phyloP scores from a whole-genome alignment of 2,797 vertebrate genomes.

The Loris lydekkerianus region DNA sequence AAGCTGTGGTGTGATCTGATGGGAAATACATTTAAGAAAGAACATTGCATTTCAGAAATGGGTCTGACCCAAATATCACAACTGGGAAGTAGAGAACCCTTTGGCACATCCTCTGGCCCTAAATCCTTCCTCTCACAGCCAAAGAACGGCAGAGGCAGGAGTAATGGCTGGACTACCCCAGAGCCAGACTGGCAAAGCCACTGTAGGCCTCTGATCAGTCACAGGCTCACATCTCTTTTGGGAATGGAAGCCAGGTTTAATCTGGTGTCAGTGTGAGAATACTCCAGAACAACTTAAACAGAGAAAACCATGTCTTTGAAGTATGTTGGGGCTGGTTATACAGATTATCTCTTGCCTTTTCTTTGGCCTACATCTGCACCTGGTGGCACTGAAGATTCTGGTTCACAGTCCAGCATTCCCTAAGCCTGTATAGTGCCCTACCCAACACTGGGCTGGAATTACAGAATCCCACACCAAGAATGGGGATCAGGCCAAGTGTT shows the following conservation, averaged over 20 bases:
- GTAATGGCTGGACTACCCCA: background rate
- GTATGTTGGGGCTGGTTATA: background rate
- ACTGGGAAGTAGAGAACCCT: background rate
- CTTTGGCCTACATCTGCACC: background rate
- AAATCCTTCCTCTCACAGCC: background rate
- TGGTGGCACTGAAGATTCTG: constrained; percentile 28
- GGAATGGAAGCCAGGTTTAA: constrained; percentile 40
- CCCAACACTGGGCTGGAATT: background rate
- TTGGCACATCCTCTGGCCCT: background rate
- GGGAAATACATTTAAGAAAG: constrained; percentile 47
- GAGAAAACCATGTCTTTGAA: background rate
- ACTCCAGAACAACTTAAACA: constrained; percentile 26
- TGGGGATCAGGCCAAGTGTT: background rate
- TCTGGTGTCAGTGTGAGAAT: background rate
- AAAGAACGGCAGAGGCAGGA: background rate
- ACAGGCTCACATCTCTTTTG: background rate
- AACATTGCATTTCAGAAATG: constrained; percentile 8
- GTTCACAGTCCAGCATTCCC: background rate
- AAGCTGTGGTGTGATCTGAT: background rate
- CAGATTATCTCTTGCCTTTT: background rate
- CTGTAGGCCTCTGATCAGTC: background rate
- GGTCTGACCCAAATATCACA: background rate
- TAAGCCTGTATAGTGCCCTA: background rate
- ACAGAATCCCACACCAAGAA: background rate
- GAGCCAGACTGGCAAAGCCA: background rate